Conservation (phyloP, 2,113 vertebrate genomes). For the Prunella fulvescens region DNA sequence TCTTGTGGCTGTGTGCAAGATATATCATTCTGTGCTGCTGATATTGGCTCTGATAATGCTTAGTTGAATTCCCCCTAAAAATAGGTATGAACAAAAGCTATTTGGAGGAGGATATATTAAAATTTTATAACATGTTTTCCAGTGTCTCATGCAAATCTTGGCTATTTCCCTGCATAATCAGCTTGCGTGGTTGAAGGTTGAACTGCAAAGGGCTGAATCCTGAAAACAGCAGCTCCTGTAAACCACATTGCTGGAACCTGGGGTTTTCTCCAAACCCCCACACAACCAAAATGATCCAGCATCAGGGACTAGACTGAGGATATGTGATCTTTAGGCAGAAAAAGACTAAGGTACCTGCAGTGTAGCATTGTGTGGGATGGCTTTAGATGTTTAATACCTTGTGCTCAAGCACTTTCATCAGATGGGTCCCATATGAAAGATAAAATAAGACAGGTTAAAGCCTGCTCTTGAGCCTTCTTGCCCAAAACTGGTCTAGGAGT, state of each 20-base stretch:
- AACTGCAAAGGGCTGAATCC: conserved; percentile 3
- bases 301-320: background rate
- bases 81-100: background rate
- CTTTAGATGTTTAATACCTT: background rate
- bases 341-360: background rate
- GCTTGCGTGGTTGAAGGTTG: background rate
- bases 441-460: background rate
- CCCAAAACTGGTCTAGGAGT: background rate
- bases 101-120: background rate
- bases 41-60: background rate
- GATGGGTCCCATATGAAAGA: background rate
- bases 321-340: background rate
- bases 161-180: background rate
- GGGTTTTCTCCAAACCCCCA: background rate
- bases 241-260: background rate
- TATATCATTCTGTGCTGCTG: background rate
- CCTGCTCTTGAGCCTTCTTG: background rate
- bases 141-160: background rate
- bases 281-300: background rate
- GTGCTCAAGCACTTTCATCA: background rate
- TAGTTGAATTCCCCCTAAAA: background rate
- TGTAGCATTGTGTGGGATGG: background rate
- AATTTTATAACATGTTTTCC: background rate
- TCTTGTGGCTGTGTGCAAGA: background rate
- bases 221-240: background rate